Evolutionary conservation across 1,140 invertebrate genomes (phyloP).

Genomic region (Babylonia areolata): DNA sequence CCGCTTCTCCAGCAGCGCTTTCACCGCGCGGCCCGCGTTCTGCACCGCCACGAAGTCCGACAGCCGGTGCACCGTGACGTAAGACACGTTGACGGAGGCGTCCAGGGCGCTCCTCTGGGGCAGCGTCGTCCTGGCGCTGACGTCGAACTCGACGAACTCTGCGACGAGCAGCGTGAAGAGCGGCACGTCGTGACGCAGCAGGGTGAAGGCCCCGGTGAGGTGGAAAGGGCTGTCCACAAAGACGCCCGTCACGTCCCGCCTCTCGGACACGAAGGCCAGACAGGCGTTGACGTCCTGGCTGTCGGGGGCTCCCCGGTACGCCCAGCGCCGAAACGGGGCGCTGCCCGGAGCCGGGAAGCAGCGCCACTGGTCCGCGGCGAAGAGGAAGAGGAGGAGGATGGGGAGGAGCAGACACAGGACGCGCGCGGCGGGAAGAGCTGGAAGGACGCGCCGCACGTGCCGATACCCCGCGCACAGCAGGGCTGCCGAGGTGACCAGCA

Average conservation of each 20-base stretch:
- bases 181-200: slow-evolving; percentile 65
- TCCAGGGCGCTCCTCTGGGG: background rate
- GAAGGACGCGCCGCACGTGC: background rate
- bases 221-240: slow-evolving; percentile 64
- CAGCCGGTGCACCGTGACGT: slow-evolving; percentile 51
- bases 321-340: slow-evolving; percentile 52
- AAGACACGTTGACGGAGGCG: slow-evolving; percentile 20
- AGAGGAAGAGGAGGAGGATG: background rate
- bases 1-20: slow-evolving; percentile 54
- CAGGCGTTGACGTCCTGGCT: slow-evolving; percentile 63
- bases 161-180: slow-evolving; percentile 61
- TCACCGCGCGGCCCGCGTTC: slow-evolving; percentile 61
- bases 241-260: slow-evolving; percentile 65
- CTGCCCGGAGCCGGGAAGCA: slow-evolving; percentile 37
- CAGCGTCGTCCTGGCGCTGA: background rate
- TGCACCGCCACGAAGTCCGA: slow-evolving; percentile 64
- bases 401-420: background rate
- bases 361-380: slow-evolving; percentile 15
- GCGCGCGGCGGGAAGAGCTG: background rate
- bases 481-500: slow-evolving; percentile 39
- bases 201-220: slow-evolving; percentile 62
- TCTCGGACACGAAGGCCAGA: slow-evolving; percentile 61
- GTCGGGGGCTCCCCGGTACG: slow-evolving; percentile 50
- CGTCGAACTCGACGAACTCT: slow-evolving; percentile 67
- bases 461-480: too few species aligned